A percentile compares a stretch with the other conserved stretches of the same genome.
phyloP scores from a whole-genome alignment of 1,140 invertebrate species.

The Trichomalopsis sarcophagae region DNA sequence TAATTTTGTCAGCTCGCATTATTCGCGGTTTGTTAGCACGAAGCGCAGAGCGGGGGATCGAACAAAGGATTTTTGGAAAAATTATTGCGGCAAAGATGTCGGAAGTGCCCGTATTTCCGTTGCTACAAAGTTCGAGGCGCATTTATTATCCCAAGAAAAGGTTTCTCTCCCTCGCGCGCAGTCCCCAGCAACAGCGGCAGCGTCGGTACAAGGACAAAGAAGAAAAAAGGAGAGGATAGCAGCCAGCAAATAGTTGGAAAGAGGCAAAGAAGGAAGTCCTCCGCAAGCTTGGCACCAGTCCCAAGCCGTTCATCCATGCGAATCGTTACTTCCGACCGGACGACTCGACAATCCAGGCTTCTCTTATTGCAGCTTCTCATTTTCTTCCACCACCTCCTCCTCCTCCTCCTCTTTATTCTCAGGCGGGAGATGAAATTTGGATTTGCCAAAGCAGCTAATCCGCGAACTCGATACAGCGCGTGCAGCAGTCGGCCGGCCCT shows the following conservation, averaged over 20 bases:
- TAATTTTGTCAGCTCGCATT: background rate
- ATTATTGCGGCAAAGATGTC: conserved; percentile 18
- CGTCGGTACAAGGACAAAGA: conserved; percentile 2
- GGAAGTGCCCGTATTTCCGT: conserved; percentile 20
- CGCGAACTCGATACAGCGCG: background rate
- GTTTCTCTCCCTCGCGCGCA: background rate
- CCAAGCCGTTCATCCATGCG: conserved; percentile 31
- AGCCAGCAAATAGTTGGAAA: background rate
- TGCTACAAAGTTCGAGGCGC: background rate
- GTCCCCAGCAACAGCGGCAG: background rate
- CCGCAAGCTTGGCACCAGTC: conserved; percentile 20
- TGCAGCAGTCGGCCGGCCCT: too few species aligned
- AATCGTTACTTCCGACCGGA: conserved; percentile 36
- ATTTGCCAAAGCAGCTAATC: background rate
- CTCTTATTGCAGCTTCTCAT: background rate
- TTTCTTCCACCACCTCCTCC: background rate
- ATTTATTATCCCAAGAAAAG: conserved; percentile 28
- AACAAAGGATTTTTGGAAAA: background rate
- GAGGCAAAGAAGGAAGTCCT: conserved; percentile 21
- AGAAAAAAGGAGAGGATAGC: background rate
- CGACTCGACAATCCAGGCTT: conserved; percentile 10
- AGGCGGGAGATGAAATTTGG: background rate
- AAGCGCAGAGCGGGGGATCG: background rate
- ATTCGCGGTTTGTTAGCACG: background rate
- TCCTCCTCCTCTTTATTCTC: too few species aligned